Evolutionary conservation across 2,113 vertebrate genomes (phyloP).

Genomic region (Mobula birostris): DNA sequence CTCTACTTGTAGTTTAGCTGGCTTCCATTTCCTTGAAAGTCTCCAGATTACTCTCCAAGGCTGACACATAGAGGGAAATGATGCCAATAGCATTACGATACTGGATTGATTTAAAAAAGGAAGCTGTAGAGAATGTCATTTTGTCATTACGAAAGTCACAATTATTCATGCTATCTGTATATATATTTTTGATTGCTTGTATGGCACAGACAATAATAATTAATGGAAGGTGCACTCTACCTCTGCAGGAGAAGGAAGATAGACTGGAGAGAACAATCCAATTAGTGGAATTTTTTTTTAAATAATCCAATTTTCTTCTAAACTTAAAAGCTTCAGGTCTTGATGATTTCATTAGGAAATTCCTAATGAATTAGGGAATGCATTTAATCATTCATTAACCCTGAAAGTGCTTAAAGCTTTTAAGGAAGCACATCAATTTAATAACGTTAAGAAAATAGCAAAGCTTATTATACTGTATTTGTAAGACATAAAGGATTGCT

Average conservation of each 20-base stretch:
- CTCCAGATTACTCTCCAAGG: not conserved
- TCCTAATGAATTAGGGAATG: not conserved
- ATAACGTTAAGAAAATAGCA: not conserved
- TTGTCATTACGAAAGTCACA: not conserved
- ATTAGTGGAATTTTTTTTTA: not conserved
- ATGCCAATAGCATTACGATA: not conserved
- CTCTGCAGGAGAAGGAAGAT: not conserved
- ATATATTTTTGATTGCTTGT: no score
- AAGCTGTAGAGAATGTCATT: not conserved
- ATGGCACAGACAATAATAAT: not conserved
- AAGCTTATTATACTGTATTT: not conserved
- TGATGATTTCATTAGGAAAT: not conserved
- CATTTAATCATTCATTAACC: not conserved
- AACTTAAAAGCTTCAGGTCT: not conserved
- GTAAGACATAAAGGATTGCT: not conserved
- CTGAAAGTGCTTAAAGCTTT: not conserved
- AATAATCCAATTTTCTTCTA: not conserved
- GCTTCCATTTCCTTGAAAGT: not conserved
- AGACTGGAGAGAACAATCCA: conserved; percentile 1
- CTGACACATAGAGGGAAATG: not conserved
- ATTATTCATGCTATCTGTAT: not conserved
- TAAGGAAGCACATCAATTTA: not conserved
- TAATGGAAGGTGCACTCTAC: not conserved
- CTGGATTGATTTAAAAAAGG: not conserved
- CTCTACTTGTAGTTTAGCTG: not conserved